Evolutionary conservation across 2,113 vertebrate species (phyloP).

Genomic region (Cyprinodon variegatus): DNA sequence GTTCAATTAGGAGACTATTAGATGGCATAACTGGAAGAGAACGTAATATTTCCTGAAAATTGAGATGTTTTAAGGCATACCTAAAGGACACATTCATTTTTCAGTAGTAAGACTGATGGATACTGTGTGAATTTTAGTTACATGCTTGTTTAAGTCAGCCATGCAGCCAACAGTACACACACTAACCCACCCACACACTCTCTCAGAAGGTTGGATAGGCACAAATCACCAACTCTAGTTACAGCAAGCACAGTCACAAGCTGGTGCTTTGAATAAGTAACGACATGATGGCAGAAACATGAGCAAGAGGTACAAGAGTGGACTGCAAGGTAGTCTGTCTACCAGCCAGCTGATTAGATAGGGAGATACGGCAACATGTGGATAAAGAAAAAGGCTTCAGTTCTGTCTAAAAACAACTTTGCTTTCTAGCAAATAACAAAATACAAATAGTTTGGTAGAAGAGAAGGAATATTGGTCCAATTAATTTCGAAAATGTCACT

Average conservation of each 20-base stretch:
- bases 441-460: not conserved
- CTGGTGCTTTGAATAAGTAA: constrained; percentile 74
- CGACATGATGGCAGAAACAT: constrained; percentile 60
- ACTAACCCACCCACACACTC: constrained; percentile 25
- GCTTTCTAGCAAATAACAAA: not conserved
- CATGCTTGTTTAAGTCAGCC: constrained; percentile 16
- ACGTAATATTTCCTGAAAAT: not conserved
- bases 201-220: constrained; percentile 2
- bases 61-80: not conserved
- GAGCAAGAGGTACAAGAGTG: constrained; percentile 47
- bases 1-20: too few relatives aligned
- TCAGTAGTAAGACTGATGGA: not conserved
- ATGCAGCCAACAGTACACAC: constrained; percentile 3
- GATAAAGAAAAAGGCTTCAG: not conserved
- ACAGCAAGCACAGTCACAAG: constrained; percentile 53
- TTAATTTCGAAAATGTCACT: not conserved
- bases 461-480: not conserved
- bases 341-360: not conserved
- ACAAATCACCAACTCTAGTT: constrained; percentile 63
- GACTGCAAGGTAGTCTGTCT: constrained; percentile 19
- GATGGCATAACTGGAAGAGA: not conserved
- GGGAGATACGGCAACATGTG: not conserved
- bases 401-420: not conserved
- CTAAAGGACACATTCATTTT: constrained; percentile 5
- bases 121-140: constrained; percentile 23